A percentile compares a stretch with the other conserved stretches of the same genome.
These are phyloP conservation scores for Apostichopus californicus DNA, from an alignment of 35 echinoderm and acorn worm genomes.

Conservation along the genomic window DNA sequence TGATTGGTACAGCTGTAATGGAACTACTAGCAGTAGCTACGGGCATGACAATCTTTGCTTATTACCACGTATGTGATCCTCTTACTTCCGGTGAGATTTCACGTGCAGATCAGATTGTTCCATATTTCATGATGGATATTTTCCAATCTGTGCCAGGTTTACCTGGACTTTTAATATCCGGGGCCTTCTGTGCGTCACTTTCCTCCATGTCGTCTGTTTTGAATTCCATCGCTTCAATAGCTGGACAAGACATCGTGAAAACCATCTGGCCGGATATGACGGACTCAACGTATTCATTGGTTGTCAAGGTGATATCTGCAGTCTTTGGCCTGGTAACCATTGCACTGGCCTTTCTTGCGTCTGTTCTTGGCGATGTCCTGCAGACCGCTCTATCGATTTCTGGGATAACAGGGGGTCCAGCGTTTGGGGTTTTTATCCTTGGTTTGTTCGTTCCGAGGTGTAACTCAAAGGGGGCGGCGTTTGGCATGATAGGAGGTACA, in stretches of 20 bases:
- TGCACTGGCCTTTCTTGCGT: slow-evolving; percentile 32
- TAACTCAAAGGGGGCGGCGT: slow-evolving; percentile 17
- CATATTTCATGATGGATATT: slow-evolving; percentile 34
- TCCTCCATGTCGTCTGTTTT: slow-evolving; percentile 43
- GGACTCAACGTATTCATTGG: not conserved
- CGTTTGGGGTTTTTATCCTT: slow-evolving; percentile 34
- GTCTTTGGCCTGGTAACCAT: not conserved
- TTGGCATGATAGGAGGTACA: not conserved
- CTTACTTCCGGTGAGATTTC: not conserved
- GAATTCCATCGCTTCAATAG: slow-evolving; percentile 23
- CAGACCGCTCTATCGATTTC: not conserved
- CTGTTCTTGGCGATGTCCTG: slow-evolving; percentile 27
- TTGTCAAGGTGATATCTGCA: slow-evolving; percentile 6
- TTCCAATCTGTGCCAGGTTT: slow-evolving; percentile 8
- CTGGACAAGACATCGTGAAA: slow-evolving; percentile 41
- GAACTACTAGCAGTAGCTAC: slow-evolving; percentile 27
- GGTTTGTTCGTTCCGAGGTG: slow-evolving; percentile 36
- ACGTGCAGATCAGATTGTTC: slow-evolving; percentile 42
- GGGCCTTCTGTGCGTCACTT: slow-evolving; percentile 42
- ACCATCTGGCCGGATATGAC: slow-evolving; percentile 26
- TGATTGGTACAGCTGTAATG: slow-evolving; percentile 9
- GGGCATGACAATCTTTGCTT: slow-evolving; percentile 30
- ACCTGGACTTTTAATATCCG: slow-evolving; percentile 33
- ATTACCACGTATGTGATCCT: slow-evolving; percentile 22
- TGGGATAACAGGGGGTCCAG: not conserved